Conservation (phyloP, 2,797 vertebrate species). For the Eurystomus glaucurus region DNA sequence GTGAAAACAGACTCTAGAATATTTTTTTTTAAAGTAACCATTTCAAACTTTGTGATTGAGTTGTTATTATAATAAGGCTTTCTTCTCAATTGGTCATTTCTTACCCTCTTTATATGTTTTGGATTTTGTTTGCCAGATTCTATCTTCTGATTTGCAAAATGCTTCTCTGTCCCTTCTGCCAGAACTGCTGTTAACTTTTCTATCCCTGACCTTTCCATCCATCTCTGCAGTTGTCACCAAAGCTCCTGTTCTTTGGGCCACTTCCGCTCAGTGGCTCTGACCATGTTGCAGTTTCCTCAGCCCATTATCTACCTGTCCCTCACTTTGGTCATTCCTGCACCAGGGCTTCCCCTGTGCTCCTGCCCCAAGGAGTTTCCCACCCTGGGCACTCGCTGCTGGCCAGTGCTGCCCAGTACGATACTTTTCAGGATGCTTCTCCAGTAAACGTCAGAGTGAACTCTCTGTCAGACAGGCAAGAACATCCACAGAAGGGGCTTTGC, state of each 20-base stretch:
- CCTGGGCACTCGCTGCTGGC: accelerated
- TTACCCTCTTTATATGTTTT: not conserved
- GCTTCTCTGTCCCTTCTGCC: not conserved
- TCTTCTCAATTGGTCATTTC: not conserved
- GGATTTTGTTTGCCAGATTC: not conserved
- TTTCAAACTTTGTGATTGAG: not conserved
- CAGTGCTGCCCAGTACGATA: accelerated
- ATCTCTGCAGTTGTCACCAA: not conserved
- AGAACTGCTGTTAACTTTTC: not conserved
- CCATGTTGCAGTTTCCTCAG: not conserved
- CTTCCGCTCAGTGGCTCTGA: not conserved
- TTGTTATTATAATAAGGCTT: not conserved
- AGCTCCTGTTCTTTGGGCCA: accelerated
- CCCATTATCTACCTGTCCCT: accelerated
- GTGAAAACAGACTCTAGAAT: not conserved
- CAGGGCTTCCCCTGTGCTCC: not conserved
- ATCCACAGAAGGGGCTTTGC: not conserved
- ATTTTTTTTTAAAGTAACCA: not conserved
- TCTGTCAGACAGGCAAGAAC: not conserved
- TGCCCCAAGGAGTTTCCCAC: not conserved
- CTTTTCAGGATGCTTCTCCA: not conserved
- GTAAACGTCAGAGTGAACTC: not conserved
- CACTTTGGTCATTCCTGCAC: not conserved
- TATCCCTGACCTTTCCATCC: not conserved
- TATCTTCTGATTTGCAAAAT: not conserved